Base-by-base conservation (phyloP, 2,888 invertebrate species). In the Drosophila imparisetae region DNA sequence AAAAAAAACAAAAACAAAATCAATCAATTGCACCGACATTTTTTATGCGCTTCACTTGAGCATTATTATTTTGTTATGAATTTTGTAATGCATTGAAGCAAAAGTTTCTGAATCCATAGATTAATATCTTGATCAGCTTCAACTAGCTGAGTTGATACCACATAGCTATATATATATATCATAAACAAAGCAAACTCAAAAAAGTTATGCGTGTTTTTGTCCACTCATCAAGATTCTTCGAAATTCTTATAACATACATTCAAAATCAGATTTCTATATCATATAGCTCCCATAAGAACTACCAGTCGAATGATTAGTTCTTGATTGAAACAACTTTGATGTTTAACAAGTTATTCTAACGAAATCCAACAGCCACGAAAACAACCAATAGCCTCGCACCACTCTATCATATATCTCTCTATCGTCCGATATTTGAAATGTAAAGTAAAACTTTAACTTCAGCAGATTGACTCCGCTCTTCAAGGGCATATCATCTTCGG, bases 21-120 rank as follows among this genome's bases (percentile, higher is more conserved):
- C 13, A 42, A 42, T n/a, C n/a, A n/a, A n/a, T n/a, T n/a, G 69
- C 75, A 72, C 63, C 79, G 66, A 69, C 36, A 53, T 36, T 29
- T 55, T 38, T 29, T 11, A 42, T 45, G 24, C 4, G 8, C 45
- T 45, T 45, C 8, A 7, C 15, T 24, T 8, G 8, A 4, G 45
- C 7, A 45, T 24, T 45, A 24, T 45, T 24, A 45, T 24, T 45
- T 15, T 45, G 4, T 4, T 6, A 2, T 30, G 6, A 0, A 3
- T 50, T 45, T 42, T 42, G 2, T 2, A 21, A 21, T 21, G 11
- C 42, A 11, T 11, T 11, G 42, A 21, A 42, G 40, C 40, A 40
- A 5, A 5, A 10, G n/a, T 40, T n/a, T 5, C 40, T 11, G 7
- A 7, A 21, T 4, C 4, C 8, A 24, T 2, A 8, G 21, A 24